Evolutionary conservation across 1,140 invertebrate genomes (phyloP).

Genomic region (Drosophila littoralis): DNA sequence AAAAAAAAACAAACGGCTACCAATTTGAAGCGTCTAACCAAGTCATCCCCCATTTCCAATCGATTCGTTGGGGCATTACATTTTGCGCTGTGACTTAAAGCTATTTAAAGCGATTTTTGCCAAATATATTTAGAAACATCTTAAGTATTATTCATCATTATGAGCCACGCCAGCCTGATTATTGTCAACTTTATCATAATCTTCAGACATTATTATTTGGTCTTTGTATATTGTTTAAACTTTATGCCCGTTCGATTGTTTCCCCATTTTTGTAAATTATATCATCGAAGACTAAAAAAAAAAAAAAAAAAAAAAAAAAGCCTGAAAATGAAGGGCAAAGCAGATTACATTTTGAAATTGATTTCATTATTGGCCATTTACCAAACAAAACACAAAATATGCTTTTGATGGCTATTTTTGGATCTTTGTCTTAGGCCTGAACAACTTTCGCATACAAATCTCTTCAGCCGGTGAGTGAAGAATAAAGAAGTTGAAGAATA

Average conservation of each 20-base stretch:
- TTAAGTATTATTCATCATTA: constrained; percentile 26
- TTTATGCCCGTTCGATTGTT: constrained; percentile 37
- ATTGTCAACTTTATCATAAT: constrained; percentile 6
- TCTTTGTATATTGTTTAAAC: constrained; percentile 12
- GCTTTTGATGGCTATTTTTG: constrained; percentile 31
- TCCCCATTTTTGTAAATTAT: constrained; percentile 24
- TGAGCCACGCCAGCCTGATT: neutral
- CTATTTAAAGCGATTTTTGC: constrained; percentile 39
- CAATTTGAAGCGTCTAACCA: neutral
- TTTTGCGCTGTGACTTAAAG: constrained; percentile 28
- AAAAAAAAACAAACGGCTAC: too few species aligned
- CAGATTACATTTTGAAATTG: constrained; percentile 47
- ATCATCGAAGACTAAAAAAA: constrained; percentile 9
- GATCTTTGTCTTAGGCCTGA: constrained; percentile 4
- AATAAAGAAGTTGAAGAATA: too few species aligned
- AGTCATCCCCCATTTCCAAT: constrained; percentile 16
- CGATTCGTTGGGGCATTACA: constrained; percentile 41
- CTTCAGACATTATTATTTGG: neutral
- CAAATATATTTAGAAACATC: constrained; percentile 50
- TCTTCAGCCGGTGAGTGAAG: too few species aligned
- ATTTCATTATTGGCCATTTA: constrained; percentile 28
- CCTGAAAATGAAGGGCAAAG: constrained; percentile 29
- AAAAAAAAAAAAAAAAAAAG: neutral
- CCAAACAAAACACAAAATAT: constrained; percentile 10
- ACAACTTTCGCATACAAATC: constrained; percentile 24